These are phyloP conservation scores for Sciurus niger DNA, from an alignment of 2,113 vertebrate species.

Conservation along the genomic window DNA sequence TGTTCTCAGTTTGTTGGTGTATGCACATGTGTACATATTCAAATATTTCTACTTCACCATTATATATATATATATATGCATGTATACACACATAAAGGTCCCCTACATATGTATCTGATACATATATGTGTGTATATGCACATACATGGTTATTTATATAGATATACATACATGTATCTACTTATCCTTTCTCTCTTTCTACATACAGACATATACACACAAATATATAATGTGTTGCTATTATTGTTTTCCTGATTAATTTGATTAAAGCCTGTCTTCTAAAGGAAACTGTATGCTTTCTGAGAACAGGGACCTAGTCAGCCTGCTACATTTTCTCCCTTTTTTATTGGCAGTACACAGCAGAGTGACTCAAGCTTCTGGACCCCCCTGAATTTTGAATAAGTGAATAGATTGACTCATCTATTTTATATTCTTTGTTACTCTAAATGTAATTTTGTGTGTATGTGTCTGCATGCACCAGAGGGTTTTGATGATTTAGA, in stretches of 20 bases:
- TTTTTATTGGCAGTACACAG: not conserved
- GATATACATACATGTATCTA: not conserved
- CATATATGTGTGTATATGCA: too few relatives aligned
- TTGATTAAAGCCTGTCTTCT: not conserved
- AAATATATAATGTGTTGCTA: too few relatives aligned
- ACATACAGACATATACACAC: not conserved
- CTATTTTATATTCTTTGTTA: slow-evolving; percentile 72
- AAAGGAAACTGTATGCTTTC: not conserved
- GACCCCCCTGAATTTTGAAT: not conserved
- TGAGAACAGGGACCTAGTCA: not conserved
- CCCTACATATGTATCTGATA: not conserved
- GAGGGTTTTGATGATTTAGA: slow-evolving; percentile 73
- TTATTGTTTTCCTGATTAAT: not conserved
- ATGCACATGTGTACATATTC: accelerated
- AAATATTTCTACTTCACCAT: not conserved
- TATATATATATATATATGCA: not conserved
- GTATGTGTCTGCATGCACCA: slow-evolving; percentile 25
- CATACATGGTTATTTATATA: too few relatives aligned
- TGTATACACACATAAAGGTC: not conserved
- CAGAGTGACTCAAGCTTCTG: not conserved
- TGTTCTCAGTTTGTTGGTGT: too few relatives aligned
- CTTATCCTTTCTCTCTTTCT: not conserved
- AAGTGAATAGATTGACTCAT: slow-evolving; percentile 28
- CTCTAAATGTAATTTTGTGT: slow-evolving; percentile 43
- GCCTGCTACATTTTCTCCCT: not conserved